A percentile compares a stretch with the other conserved stretches of the same genome.
Evolutionary conservation across 2,797 vertebrate species (phyloP).

Genomic region (Galagoides demidoff): DNA sequence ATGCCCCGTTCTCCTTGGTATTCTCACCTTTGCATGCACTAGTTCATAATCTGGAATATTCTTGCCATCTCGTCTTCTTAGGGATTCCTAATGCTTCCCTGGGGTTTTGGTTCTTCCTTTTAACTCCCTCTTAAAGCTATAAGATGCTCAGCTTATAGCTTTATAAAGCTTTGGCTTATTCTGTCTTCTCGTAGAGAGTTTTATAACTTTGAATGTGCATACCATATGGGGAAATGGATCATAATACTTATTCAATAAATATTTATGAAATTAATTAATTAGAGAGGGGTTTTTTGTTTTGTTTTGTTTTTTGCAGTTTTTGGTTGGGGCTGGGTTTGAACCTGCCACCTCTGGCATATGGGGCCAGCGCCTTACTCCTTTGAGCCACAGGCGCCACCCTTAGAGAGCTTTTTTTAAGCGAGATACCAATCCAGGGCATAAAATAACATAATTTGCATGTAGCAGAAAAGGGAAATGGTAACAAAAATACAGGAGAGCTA

Average conservation of each 20-base stretch:
- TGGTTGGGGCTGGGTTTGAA: too few relatives aligned
- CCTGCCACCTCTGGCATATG: too few relatives aligned
- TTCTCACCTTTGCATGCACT: neutral
- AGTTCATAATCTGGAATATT: neutral
- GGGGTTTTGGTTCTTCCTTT: neutral
- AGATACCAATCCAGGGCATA: neutral
- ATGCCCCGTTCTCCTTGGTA: rapidly evolving
- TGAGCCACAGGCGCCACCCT: too few relatives aligned
- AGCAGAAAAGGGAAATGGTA: neutral
- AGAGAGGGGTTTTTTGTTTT: neutral
- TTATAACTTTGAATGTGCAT: neutral
- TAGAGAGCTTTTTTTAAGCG: neutral
- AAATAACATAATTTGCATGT: neutral
- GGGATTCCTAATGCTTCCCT: neutral
- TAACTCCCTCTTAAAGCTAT: neutral
- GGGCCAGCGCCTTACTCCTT: too few relatives aligned
- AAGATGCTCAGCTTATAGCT: neutral
- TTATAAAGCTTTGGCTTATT: neutral
- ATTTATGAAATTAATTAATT: conserved; percentile 22
- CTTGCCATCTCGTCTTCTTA: neutral
- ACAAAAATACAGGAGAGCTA: neutral
- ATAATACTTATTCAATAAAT: neutral
- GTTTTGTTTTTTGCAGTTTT: too few relatives aligned
- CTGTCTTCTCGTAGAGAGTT: neutral
- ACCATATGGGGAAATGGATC: neutral